Percentiles rank a stretch among this genome's conserved stretches.
Conservation (phyloP, 2,888 invertebrate genomes). For the Neoitamus cyanurus region DNA sequence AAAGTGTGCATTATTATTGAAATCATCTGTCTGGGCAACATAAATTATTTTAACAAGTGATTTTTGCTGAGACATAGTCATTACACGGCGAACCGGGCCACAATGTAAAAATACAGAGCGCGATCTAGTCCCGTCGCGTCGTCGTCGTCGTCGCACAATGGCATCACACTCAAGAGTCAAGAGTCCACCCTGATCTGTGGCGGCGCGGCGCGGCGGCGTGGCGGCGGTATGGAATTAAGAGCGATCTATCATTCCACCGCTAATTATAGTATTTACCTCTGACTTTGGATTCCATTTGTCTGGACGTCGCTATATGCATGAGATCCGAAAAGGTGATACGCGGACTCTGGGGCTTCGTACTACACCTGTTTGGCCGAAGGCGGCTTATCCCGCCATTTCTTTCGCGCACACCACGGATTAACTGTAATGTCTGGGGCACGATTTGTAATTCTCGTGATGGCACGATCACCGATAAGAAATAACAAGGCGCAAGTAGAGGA, state of each 20-base stretch:
- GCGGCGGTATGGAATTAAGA: conserved; percentile 42
- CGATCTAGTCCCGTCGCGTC: neutral
- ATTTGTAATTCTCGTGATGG: conserved; percentile 45
- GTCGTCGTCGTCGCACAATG: neutral
- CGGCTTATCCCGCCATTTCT: conserved; percentile 35
- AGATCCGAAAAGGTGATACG: conserved; percentile 35
- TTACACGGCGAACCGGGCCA: neutral
- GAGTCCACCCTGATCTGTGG: neutral
- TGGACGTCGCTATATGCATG: conserved; percentile 14
- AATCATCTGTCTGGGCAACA: conserved; percentile 4
- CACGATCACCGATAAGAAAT: conserved; percentile 45
- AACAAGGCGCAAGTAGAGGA: conserved; percentile 45
- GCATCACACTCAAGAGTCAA: no score
- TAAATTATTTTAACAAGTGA: conserved; percentile 28
- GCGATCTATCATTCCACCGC: conserved; percentile 45
- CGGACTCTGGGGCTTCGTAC: neutral
- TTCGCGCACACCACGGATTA: conserved; percentile 37
- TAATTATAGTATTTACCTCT: conserved; percentile 49
- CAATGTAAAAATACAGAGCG: neutral
- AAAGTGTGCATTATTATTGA: conserved; percentile 23
- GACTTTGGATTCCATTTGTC: conserved; percentile 47
- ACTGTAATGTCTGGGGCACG: conserved; percentile 45
- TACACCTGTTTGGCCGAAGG: conserved; percentile 47
- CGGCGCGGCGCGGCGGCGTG: neutral
- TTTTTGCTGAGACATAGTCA: neutral